phyloP scores from a whole-genome alignment of 2,888 invertebrate species.

The Xestoiulus laeticollis region DNA sequence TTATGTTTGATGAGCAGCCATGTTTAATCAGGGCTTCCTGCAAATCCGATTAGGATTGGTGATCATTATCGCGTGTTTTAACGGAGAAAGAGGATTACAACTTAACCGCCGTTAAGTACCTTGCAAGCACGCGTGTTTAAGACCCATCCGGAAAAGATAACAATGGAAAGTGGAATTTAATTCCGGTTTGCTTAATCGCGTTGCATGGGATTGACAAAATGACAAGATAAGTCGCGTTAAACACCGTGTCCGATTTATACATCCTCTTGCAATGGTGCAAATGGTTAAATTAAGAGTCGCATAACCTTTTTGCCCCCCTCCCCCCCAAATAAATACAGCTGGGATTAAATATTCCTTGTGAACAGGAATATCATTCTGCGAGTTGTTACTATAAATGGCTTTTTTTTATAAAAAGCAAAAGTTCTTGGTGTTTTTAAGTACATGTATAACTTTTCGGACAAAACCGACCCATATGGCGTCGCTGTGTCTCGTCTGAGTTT shows the following conservation, averaged over 20 bases:
- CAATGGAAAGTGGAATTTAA: constrained; percentile 19
- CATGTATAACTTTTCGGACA: background rate
- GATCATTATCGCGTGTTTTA: constrained; percentile 26
- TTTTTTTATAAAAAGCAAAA: no score
- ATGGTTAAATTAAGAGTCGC: no score
- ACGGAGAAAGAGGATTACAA: constrained; percentile 5
- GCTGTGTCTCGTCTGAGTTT: background rate
- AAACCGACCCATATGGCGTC: background rate
- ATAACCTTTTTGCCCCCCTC: no score
- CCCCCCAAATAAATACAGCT: no score
- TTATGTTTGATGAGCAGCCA: background rate
- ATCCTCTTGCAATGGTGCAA: background rate
- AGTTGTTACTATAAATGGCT: no score
- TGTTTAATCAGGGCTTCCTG: constrained; percentile 26
- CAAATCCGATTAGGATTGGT: constrained; percentile 11
- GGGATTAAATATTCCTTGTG: no score
- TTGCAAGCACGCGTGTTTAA: background rate
- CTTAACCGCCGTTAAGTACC: constrained; percentile 9
- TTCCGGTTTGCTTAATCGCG: constrained; percentile 2
- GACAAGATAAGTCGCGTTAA: constrained; percentile 16
- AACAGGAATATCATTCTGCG: no score
- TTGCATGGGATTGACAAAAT: background rate
- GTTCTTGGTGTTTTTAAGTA: background rate
- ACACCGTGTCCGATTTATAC: background rate
- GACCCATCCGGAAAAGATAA: constrained; percentile 26